phyloP scores from a whole-genome alignment of 2,113 vertebrate species.

The Cisticola juncidis region DNA sequence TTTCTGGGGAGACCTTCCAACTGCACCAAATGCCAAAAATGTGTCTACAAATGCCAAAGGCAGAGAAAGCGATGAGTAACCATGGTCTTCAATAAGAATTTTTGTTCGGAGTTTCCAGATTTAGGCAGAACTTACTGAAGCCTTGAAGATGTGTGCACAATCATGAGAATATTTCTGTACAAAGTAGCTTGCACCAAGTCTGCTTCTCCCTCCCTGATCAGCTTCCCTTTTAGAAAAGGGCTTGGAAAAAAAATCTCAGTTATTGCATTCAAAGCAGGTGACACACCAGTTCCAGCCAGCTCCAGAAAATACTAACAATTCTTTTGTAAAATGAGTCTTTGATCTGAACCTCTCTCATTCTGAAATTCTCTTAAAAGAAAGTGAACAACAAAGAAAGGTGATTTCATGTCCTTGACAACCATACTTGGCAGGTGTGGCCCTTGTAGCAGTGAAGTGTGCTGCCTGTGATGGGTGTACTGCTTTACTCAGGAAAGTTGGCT shows the following conservation, averaged over 20 bases:
- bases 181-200: not conserved
- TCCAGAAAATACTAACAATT: not conserved
- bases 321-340: not conserved
- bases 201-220: not conserved
- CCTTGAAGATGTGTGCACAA: not conserved
- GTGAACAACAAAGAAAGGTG: not conserved
- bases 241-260: not conserved
- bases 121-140: not conserved
- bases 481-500: slow-evolving; percentile 62
- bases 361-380: not conserved
- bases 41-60: not conserved
- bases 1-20: not conserved
- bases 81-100: not conserved
- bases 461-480: not conserved
- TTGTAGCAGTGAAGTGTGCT: not conserved
- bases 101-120: not conserved
- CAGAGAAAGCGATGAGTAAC: not conserved
- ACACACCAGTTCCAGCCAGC: not conserved
- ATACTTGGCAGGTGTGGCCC: not conserved
- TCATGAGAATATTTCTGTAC: not conserved
- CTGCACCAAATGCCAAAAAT: not conserved
- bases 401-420: not conserved
- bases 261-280: not conserved
- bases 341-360: not conserved
- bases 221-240: not conserved